Conservation (phyloP, 2,888 invertebrate species). For the Scaptomyza reducta region DNA sequence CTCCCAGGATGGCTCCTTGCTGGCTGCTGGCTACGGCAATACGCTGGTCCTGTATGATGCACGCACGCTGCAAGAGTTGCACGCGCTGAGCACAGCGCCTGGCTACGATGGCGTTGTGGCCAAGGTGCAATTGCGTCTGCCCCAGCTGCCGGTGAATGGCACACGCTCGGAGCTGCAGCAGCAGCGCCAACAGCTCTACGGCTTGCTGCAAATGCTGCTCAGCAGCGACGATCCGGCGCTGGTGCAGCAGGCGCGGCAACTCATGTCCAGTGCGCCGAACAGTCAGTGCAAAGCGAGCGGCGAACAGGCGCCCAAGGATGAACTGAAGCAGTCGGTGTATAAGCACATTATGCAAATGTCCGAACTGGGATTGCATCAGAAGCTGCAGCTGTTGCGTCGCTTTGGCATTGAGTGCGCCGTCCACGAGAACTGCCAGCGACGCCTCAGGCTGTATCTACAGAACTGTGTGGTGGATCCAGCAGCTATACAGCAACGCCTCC, state of each 20-base stretch:
- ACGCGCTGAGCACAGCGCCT: slow-evolving; percentile 84
- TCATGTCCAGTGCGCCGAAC: slow-evolving; percentile 32
- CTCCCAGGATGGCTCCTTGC: slow-evolving; percentile 90
- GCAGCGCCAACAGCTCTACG: slow-evolving; percentile 71
- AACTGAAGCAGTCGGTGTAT: slow-evolving; percentile 43
- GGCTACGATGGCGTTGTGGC: slow-evolving; percentile 80
- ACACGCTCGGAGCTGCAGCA: slow-evolving; percentile 62
- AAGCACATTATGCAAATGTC: slow-evolving; percentile 76
- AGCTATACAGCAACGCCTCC: slow-evolving; percentile 13
- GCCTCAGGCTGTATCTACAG: slow-evolving; percentile 65
- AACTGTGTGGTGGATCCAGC: slow-evolving; percentile 39
- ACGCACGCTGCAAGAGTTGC: slow-evolving; percentile 86
- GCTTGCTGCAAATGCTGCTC: slow-evolving; percentile 74
- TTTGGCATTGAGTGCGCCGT: slow-evolving; percentile 77
- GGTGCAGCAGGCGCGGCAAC: slow-evolving; percentile 63
- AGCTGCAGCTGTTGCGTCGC: slow-evolving; percentile 79
- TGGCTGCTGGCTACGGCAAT: slow-evolving; percentile 89
- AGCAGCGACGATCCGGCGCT: slow-evolving; percentile 74
- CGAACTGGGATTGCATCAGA: slow-evolving; percentile 82
- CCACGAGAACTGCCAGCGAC: slow-evolving; percentile 51
- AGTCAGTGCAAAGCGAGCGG: slow-evolving; percentile 13
- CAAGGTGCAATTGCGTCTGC: slow-evolving; percentile 76
- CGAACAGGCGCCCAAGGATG: slow-evolving; percentile 36
- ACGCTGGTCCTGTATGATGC: slow-evolving; percentile 89
- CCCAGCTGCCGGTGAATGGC: slow-evolving; percentile 63